Percentiles rank a stretch among this genome's conserved stretches.
phyloP scores from a whole-genome alignment of 2,113 vertebrate species.

The Hymenochirus boettgeri region DNA sequence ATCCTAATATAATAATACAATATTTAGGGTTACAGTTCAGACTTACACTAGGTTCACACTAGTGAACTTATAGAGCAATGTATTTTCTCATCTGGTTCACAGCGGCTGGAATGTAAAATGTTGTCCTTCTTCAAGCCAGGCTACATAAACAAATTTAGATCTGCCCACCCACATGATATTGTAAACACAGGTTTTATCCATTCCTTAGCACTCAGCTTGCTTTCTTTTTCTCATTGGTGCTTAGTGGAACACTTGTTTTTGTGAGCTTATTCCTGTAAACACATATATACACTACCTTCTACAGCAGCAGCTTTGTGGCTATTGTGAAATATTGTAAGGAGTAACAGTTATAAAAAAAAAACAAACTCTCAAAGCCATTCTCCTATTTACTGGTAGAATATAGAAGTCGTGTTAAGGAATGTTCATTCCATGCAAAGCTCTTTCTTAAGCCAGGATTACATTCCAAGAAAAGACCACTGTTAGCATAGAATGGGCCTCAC shows the following conservation, averaged over 20 bases:
- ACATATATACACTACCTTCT: no score
- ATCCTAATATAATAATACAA: no score
- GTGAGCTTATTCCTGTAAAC: no score
- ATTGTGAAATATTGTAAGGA: no score
- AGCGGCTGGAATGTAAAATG: constrained; percentile 52
- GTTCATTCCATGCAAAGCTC: constrained; percentile 2
- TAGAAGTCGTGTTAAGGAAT: constrained; percentile 3
- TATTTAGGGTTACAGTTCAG: no score
- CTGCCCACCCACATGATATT: constrained; percentile 51
- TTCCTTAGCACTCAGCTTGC: constrained; percentile 45
- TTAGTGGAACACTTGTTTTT: no score
- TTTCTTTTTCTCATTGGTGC: constrained; percentile 34
- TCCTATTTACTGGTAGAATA: constrained; percentile 2
- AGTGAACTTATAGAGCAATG: constrained; percentile 9
- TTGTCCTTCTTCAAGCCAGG: constrained; percentile 50
- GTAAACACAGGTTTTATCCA: constrained; percentile 47
- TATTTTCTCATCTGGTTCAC: constrained; percentile 58
- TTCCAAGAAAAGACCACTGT: constrained; percentile 11
- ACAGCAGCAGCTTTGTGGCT: no score
- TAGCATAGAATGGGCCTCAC: not conserved
- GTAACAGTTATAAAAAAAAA: no score
- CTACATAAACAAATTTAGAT: constrained; percentile 50
- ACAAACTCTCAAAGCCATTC: no score
- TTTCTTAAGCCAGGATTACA: constrained; percentile 13
- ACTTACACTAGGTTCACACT: no score